Evolutionary conservation across 2,113 vertebrate species (phyloP), one percentile per base, ranked within the genome.

Genomic region (Rhodinocichla rosea): DNA sequence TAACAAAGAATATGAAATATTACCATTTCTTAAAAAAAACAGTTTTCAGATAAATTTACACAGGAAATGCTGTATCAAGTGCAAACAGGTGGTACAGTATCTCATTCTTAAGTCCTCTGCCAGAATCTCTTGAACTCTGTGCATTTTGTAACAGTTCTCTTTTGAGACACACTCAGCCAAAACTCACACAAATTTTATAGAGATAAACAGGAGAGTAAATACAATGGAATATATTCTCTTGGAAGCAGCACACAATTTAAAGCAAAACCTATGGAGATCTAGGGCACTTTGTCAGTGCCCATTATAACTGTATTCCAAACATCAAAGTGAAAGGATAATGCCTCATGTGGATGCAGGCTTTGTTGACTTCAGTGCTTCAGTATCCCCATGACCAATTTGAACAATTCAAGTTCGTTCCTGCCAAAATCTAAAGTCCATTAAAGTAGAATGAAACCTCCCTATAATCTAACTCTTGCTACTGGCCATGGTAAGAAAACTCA

Each of bases 191-290:
- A 45, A 67, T 81, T 84, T 86, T 49, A 23, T 49, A 83, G 50
- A 90, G 55, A 89, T 68, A 64, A 95, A 87, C 71, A 94, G 65
- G 47, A 47, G 91, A 90, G 80, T 28, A 93, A 93, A 83, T 59
- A 88, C 42, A 85, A 68, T 60, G 23, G 65, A 94, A 11, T n/a
- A 37, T 23, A 24, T 69, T 85, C 75, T 86, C 33, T 27, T 67
- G 55, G 53, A 71, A 39, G 49, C 37, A 77, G 35, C 40, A 85
- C 8, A 85, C n/a, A 73, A 89, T 69, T 79, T 83, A 89, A 91
- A 92, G 32, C 21, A 35, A 79, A 95, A 60, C 39, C 78, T 76
- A 32, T 13, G 22, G 49, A 79, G 32, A 69, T 57, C n/a, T 57
- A 45, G 45, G 21, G 30, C 39, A 82, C 32, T 94, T 85, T 80